phyloP scores from a whole-genome alignment of 2,113 vertebrate species.

The Australoheros scitulus region DNA sequence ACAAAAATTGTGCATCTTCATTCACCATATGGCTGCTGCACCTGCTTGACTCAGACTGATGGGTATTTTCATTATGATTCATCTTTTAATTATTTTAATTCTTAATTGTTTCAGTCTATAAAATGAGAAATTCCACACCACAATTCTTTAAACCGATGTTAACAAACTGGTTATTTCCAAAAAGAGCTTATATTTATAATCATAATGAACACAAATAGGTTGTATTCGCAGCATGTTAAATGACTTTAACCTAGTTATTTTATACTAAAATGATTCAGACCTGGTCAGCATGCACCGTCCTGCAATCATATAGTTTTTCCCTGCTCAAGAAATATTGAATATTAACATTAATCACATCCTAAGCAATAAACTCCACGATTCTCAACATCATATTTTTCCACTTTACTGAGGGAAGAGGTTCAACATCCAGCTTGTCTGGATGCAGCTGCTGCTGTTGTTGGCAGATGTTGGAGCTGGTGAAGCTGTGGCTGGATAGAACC shows the following conservation, averaged over 20 bases:
- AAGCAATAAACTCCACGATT: constrained; percentile 3
- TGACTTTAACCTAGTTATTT: neutral
- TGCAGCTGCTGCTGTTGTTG: neutral
- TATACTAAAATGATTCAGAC: neutral
- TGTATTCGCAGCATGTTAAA: neutral
- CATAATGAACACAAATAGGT: neutral
- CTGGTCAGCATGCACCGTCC: neutral
- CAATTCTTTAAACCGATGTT: neutral
- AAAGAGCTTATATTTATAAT: neutral
- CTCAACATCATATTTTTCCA: constrained; percentile 1
- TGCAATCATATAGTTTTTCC: neutral
- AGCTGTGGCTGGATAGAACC: neutral
- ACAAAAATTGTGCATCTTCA: neutral
- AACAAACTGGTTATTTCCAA: neutral
- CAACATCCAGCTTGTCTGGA: neutral
- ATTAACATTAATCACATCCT: constrained; percentile 4
- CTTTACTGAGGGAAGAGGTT: constrained; percentile 1
- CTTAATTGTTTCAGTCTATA: constrained; percentile 2
- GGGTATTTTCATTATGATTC: neutral
- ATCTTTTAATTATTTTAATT: neutral
- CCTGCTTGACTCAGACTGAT: neutral
- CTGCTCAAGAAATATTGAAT: neutral
- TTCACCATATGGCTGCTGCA: neutral
- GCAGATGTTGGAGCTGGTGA: neutral
- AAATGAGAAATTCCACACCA: neutral